These are phyloP conservation scores for Luffia ferchaultella DNA, from an alignment of 2,888 invertebrate genomes.

Conservation along the genomic window DNA sequence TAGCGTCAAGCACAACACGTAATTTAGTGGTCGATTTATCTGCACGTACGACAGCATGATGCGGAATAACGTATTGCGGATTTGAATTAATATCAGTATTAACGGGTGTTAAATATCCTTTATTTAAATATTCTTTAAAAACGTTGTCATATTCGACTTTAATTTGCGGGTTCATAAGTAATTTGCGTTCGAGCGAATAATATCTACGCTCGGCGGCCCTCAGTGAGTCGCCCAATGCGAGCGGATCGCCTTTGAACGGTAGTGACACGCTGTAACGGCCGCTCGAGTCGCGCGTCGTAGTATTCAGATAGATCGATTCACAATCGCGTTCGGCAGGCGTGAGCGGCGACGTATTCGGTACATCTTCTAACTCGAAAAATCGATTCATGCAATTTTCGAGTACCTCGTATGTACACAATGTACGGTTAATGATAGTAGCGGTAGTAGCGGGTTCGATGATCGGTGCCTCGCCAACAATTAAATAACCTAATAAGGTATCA, in stretches of 20 bases:
- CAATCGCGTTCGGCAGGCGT: not conserved
- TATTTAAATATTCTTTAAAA: not conserved
- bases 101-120: not conserved
- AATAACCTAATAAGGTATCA: too few relatives aligned
- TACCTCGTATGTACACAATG: not conserved
- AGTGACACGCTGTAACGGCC: not conserved
- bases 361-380: not conserved
- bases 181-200: not conserved
- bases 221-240: not conserved
- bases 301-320: not conserved
- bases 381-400: not conserved
- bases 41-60: not conserved
- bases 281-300: not conserved
- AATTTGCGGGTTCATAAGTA: not conserved
- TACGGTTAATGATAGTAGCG: too few relatives aligned
- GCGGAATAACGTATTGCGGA: not conserved
- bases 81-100: not conserved
- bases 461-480: too few relatives aligned
- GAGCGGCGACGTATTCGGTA: not conserved
- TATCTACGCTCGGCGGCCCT: not conserved
- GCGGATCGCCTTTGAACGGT: not conserved
- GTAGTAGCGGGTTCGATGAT: too few relatives aligned
- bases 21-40: not conserved
- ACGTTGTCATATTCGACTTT: not conserved
- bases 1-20: conserved; percentile 4